phyloP scores from a whole-genome alignment of 2,888 invertebrate genomes.

The Cephus rjabovi region DNA sequence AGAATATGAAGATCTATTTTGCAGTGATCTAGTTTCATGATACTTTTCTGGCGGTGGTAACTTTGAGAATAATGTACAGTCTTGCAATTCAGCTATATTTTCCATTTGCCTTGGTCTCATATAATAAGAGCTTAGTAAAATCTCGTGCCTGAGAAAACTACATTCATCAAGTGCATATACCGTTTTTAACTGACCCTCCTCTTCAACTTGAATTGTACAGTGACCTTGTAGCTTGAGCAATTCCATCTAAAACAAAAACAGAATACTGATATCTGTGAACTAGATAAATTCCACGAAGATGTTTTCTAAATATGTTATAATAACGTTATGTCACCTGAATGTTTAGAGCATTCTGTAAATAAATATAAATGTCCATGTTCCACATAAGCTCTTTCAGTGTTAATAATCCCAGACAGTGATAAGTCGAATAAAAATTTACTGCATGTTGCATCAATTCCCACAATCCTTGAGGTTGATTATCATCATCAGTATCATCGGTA shows the following conservation, averaged over 20 bases:
- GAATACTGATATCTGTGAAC: background rate
- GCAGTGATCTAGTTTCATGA: slow-evolving; percentile 13
- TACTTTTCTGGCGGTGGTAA: slow-evolving; percentile 43
- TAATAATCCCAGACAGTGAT: slow-evolving; percentile 55
- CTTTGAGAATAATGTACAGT: slow-evolving; percentile 46
- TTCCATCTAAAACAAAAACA: slow-evolving; percentile 39
- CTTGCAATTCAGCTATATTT: slow-evolving; percentile 37
- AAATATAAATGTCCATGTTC: slow-evolving; percentile 57
- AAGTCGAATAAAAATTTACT: slow-evolving; percentile 49
- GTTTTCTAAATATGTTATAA: background rate
- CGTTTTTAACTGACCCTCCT: slow-evolving; percentile 20
- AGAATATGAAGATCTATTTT: slow-evolving; percentile 30
- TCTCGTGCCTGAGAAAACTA: slow-evolving; percentile 50
- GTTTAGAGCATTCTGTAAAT: slow-evolving; percentile 44
- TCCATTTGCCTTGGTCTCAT: slow-evolving; percentile 39
- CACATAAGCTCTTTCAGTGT: slow-evolving; percentile 53
- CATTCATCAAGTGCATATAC: slow-evolving; percentile 50
- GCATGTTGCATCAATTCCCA: slow-evolving; percentile 48
- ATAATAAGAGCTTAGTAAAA: slow-evolving; percentile 52
- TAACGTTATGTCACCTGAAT: slow-evolving; percentile 48
- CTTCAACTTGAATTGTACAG: slow-evolving; percentile 36
- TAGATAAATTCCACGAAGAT: background rate
- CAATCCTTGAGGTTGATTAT: slow-evolving; percentile 48
- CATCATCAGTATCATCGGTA: slow-evolving; percentile 41
- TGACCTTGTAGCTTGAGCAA: slow-evolving; percentile 51